These are phyloP conservation scores for Blastomussa wellsi DNA, from an alignment of 92 coral and sea anemone genomes.

Conservation along the genomic window DNA sequence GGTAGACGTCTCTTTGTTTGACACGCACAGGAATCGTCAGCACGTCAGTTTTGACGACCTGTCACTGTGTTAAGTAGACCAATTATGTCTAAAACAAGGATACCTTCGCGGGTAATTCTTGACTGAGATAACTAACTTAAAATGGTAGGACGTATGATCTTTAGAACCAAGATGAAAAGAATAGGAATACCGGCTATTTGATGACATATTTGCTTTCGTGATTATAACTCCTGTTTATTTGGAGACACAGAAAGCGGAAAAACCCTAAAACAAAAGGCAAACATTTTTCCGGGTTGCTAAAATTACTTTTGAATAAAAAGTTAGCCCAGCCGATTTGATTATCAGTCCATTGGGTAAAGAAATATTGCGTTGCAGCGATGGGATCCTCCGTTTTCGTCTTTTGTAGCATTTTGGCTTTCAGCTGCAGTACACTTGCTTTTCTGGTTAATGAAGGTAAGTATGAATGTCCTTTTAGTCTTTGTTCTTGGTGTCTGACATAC, in stretches of 20 bases:
- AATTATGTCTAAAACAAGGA: too few species aligned
- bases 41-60: too few species aligned
- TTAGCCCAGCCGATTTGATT: not conserved
- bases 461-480: not conserved
- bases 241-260: conserved; percentile 13
- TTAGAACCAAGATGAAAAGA: too few species aligned
- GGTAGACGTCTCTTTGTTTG: too few species aligned
- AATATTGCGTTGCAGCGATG: not conserved
- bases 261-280: conserved; percentile 3
- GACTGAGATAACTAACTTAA: too few species aligned
- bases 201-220: too few species aligned
- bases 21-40: too few species aligned
- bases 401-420: conserved; percentile 10
- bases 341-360: not conserved
- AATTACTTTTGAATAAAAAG: not conserved
- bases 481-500: not conserved
- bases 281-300: conserved; percentile 27
- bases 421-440: not conserved
- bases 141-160: too few species aligned
- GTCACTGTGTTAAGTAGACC: too few species aligned
- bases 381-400: not conserved
- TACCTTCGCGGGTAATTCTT: too few species aligned
- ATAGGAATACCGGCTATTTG: too few species aligned
- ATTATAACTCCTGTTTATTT: not conserved
- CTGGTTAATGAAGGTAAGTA: not conserved